Conservation (phyloP, 2,797 vertebrate genomes). For the Acanthopagrus latus region DNA sequence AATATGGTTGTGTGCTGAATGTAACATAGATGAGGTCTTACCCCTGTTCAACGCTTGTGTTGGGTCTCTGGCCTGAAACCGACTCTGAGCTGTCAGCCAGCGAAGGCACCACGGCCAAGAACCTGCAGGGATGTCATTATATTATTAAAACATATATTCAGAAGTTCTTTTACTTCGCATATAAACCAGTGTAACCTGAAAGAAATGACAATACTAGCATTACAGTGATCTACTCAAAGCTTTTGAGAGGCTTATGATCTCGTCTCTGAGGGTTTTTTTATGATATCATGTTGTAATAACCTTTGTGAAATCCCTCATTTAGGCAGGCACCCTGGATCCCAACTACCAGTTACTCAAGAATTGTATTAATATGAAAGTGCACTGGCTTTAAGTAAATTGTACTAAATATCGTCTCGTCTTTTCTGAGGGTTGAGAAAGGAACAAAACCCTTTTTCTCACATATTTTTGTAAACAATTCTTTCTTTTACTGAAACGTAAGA, state of each 20-base stretch:
- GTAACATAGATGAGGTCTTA: constrained; percentile 59
- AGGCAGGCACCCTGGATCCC: background rate
- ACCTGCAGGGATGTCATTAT: constrained; percentile 82
- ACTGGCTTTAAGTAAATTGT: background rate
- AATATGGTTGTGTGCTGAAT: background rate
- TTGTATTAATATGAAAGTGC: background rate
- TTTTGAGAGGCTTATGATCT: background rate
- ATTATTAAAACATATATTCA: background rate
- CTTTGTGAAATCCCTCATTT: background rate
- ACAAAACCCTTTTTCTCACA: background rate
- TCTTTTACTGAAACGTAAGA: background rate
- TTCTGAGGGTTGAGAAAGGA: background rate
- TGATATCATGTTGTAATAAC: background rate
- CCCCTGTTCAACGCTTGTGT: constrained; percentile 99
- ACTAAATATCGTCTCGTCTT: background rate
- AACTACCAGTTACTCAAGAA: background rate
- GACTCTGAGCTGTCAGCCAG: constrained; percentile 98
- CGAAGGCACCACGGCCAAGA: constrained; percentile 97
- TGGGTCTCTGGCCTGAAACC: constrained; percentile 97
- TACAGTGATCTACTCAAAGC: background rate
- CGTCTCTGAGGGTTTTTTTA: background rate
- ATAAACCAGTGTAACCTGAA: background rate
- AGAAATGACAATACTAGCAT: background rate
- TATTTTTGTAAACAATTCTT: background rate
- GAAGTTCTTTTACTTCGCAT: background rate